Evolutionary conservation across 2,113 vertebrate genomes (phyloP).

Genomic region (Barbus barbus): DNA sequence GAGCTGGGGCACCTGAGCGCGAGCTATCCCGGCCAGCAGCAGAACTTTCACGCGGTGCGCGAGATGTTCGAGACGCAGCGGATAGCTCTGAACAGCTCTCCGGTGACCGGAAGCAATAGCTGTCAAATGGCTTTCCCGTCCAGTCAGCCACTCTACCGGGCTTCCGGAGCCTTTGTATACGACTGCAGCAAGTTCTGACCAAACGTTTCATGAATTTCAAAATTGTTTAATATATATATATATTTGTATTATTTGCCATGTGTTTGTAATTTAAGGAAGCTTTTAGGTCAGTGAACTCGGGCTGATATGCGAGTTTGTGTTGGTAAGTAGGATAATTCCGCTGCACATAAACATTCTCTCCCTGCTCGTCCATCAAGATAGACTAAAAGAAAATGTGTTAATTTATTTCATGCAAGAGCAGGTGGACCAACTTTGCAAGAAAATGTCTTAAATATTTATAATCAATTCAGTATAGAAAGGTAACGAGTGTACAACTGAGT

Average conservation of each 20-base stretch:
- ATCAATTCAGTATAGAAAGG: conserved; percentile 44
- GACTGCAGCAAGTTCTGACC: conserved; percentile 98
- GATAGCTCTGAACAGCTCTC: conserved; percentile 86
- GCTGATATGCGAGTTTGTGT: conserved; percentile 27
- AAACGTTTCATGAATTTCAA: conserved; percentile 51
- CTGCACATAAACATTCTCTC: conserved; percentile 19
- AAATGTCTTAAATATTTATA: conserved; percentile 75
- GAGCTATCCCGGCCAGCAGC: conserved; percentile 86
- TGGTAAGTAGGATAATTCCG: conserved; percentile 30
- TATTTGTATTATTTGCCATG: conserved; percentile 54
- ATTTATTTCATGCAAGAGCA: conserved; percentile 52
- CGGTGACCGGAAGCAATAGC: conserved; percentile 89
- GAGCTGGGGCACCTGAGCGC: conserved; percentile 86
- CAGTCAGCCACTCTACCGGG: conserved; percentile 91
- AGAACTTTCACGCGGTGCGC: conserved; percentile 91
- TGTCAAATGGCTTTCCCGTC: conserved; percentile 95
- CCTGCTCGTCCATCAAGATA: conserved; percentile 11
- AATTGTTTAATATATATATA: conserved; percentile 66
- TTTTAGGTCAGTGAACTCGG: conserved; percentile 19
- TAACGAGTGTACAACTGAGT: conserved; percentile 51
- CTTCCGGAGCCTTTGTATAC: conserved; percentile 94
- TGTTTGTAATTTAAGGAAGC: conserved; percentile 31
- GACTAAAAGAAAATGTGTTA: conserved; percentile 22
- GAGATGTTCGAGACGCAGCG: conserved; percentile 93
- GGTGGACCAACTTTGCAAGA: conserved; percentile 34